These are phyloP conservation scores for Zosterops hypoxanthus DNA, from an alignment of 2,113 vertebrate genomes.

Conservation along the genomic window DNA sequence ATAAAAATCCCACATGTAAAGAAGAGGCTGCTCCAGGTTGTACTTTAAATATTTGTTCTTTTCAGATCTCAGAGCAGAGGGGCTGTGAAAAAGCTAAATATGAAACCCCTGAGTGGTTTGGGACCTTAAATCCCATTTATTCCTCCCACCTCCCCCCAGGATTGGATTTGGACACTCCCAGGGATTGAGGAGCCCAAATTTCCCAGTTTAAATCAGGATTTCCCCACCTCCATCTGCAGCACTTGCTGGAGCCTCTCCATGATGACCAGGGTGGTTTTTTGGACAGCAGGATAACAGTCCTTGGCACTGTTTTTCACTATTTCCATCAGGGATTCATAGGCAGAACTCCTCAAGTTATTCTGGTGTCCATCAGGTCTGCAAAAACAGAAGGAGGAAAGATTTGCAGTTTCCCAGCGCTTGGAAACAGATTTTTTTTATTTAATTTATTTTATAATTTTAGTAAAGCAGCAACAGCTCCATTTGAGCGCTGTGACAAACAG, in stretches of 20 bases:
- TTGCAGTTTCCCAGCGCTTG: neutral
- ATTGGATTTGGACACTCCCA: neutral
- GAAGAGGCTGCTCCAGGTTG: neutral
- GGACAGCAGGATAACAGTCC: slow-evolving; percentile 97
- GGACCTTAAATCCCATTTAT: neutral
- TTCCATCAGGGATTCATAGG: slow-evolving; percentile 98
- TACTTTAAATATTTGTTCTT: neutral
- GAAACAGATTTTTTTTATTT: neutral
- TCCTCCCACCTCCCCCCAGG: neutral
- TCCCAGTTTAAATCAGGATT: neutral
- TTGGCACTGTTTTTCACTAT: slow-evolving; percentile 99
- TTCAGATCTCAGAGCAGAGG: neutral
- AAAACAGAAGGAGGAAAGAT: neutral
- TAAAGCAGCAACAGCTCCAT: neutral
- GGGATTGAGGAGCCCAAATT: neutral
- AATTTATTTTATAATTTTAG: neutral
- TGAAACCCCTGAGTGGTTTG: neutral
- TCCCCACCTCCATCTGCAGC: slow-evolving; percentile 95
- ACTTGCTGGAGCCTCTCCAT: slow-evolving; percentile 98
- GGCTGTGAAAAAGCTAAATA: neutral
- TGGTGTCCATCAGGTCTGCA: slow-evolving; percentile 94
- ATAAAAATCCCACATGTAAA: neutral
- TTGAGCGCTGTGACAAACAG: neutral
- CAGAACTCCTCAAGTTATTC: slow-evolving; percentile 96
- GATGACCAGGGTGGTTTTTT: slow-evolving; percentile 97